Conservation (phyloP, 2,888 invertebrate genomes). For the Pachymerium ferrugineum region DNA sequence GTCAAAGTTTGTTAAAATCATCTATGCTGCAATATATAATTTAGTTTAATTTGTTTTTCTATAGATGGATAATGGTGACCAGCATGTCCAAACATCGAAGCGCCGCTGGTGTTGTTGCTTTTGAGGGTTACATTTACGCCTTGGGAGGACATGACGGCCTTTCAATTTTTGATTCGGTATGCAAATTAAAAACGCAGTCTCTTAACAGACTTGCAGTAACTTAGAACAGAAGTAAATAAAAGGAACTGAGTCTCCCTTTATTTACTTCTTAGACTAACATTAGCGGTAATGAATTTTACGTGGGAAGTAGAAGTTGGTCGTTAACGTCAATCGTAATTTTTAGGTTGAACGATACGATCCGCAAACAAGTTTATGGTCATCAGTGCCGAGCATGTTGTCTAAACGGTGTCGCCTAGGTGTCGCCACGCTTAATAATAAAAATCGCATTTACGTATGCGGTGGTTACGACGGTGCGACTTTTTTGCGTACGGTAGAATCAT, state of each 20-base stretch:
- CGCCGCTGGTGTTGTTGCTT: slow-evolving; percentile 66
- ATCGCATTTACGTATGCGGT: slow-evolving; percentile 66
- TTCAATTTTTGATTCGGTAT: slow-evolving; percentile 75
- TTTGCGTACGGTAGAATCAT: slow-evolving; percentile 73
- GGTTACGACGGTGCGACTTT: slow-evolving; percentile 81
- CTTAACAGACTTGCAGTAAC: no score
- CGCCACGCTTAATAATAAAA: slow-evolving; percentile 69
- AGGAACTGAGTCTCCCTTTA: no score
- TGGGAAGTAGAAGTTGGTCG: not conserved
- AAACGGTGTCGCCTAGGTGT: slow-evolving; percentile 77
- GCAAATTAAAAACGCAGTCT: no score
- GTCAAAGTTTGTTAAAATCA: not conserved
- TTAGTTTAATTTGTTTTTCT: not conserved
- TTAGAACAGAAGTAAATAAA: no score
- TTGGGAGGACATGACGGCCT: slow-evolving; percentile 83
- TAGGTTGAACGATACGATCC: slow-evolving; percentile 73
- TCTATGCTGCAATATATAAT: not conserved
- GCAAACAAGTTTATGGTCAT: slow-evolving; percentile 64
- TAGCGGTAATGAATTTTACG: no score
- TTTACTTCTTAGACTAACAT: not conserved
- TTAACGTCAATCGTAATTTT: slow-evolving; percentile 20
- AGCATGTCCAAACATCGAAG: slow-evolving; percentile 66
- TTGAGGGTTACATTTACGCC: slow-evolving; percentile 68
- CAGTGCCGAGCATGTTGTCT: slow-evolving; percentile 71
- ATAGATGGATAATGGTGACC: slow-evolving; percentile 63